Evolutionary conservation across 2,113 vertebrate genomes (phyloP).

Genomic region (Mormyrus iriodes): DNA sequence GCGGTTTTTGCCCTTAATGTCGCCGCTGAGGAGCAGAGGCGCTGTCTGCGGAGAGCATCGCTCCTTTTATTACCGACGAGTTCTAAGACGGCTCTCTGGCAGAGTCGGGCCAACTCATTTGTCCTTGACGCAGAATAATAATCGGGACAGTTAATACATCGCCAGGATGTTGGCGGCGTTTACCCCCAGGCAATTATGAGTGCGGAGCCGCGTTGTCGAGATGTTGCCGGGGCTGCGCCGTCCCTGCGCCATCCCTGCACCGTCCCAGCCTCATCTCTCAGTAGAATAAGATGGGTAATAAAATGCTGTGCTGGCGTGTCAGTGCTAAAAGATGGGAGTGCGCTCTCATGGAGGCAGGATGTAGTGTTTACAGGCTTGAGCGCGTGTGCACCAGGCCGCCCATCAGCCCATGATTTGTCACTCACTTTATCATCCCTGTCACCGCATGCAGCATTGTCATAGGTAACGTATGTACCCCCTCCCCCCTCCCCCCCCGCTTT

Average conservation of each 20-base stretch:
- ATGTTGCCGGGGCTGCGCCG: conserved; percentile 50
- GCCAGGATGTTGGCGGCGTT: conserved; percentile 46
- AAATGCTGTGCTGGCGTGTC: conserved; percentile 57
- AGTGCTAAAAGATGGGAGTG: conserved; percentile 65
- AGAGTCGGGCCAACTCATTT: conserved; percentile 47
- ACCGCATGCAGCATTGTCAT: conserved; percentile 64
- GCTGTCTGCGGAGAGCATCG: conserved; percentile 39
- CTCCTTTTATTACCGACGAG: conserved; percentile 43
- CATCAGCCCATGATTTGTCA: conserved; percentile 76
- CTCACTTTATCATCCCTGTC: conserved; percentile 83
- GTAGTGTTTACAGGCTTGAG: conserved; percentile 72
- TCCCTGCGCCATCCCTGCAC: too few relatives aligned
- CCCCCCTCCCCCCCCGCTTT: conserved; percentile 53
- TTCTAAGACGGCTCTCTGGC: conserved; percentile 49
- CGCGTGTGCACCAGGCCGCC: conserved; percentile 60
- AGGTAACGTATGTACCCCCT: conserved; percentile 53
- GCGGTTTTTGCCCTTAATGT: conserved; percentile 48
- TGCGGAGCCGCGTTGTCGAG: conserved; percentile 54
- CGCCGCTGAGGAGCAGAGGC: conserved; percentile 36
- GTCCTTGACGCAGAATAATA: conserved; percentile 65
- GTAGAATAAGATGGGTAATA: conserved; percentile 57
- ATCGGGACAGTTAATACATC: conserved; percentile 57
- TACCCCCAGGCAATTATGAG: conserved; percentile 59
- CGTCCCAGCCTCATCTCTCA: conserved; percentile 52
- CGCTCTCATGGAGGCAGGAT: conserved; percentile 59